Percentiles rank a stretch among this genome's conserved stretches.
Evolutionary conservation across 2,888 invertebrate genomes (phyloP).

Genomic region (Apomyelois bistriatella): DNA sequence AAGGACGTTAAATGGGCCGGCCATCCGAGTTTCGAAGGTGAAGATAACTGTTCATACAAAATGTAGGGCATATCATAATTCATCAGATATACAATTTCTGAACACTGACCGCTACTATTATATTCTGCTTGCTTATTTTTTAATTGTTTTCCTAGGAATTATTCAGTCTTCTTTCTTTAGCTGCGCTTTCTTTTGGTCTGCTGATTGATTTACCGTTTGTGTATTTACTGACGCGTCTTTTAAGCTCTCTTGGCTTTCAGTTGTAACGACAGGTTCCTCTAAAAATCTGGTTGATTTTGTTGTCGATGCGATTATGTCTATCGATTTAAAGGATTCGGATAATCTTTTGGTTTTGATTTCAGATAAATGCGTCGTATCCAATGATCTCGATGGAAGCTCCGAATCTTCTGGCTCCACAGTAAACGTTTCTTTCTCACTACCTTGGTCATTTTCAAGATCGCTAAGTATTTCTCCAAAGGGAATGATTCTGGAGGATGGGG

Average conservation of each 20-base stretch:
- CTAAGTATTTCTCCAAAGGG: slow-evolving; percentile 17
- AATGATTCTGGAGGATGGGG: slow-evolving; percentile 10
- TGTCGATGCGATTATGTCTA: neutral
- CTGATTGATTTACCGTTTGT: neutral
- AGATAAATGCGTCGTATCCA: neutral
- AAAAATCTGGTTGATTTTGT: neutral
- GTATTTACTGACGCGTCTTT: neutral
- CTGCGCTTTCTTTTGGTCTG: neutral
- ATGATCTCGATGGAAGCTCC: neutral
- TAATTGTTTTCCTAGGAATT: neutral
- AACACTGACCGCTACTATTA: too few relatives aligned
- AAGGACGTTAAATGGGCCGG: too few relatives aligned
- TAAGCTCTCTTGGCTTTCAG: neutral
- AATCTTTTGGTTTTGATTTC: neutral
- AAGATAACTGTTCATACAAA: too few relatives aligned
- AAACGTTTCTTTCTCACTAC: slow-evolving; percentile 15
- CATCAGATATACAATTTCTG: too few relatives aligned
- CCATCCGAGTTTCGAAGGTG: too few relatives aligned
- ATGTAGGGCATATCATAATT: too few relatives aligned
- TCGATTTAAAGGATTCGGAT: neutral
- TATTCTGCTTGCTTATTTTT: too few relatives aligned
- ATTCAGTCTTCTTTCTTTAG: neutral
- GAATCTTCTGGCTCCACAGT: slow-evolving; percentile 12
- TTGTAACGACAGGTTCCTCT: neutral
- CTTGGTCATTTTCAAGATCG: neutral